Evolutionary conservation across 2,888 invertebrate species (phyloP).

Genomic region (Agonopterix subpropinquella): DNA sequence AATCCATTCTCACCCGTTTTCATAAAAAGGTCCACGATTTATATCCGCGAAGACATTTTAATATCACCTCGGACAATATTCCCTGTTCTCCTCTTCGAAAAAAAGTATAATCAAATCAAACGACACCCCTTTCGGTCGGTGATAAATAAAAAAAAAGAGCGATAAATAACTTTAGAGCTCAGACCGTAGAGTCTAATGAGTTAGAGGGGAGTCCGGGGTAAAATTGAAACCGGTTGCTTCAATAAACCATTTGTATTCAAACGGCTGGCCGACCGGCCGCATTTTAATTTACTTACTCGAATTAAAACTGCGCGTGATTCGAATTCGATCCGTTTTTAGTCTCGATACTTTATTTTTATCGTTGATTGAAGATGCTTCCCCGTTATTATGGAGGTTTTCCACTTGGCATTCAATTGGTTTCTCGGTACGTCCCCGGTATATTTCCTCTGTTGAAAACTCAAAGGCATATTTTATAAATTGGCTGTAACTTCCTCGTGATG

Average conservation of each 20-base stretch:
- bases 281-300: conserved; percentile 74
- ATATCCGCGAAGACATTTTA: conserved; percentile 30
- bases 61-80: conserved; percentile 33
- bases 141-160: conserved; percentile 39
- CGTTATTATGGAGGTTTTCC: conserved; percentile 41
- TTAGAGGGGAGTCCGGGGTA: conserved; percentile 34
- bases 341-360: conserved; percentile 63
- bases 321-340: conserved; percentile 55
- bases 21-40: conserved; percentile 33
- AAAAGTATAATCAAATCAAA: conserved; percentile 41
- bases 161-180: conserved; percentile 53
- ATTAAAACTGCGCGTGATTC: conserved; percentile 72
- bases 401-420: conserved; percentile 31
- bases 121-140: conserved; percentile 41
- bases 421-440: conserved; percentile 21
- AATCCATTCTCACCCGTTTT: conserved; percentile 20
- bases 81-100: conserved; percentile 17
- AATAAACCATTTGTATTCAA: conserved; percentile 73
- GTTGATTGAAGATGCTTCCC: conserved; percentile 60
- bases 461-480: conserved; percentile 50
- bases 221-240: conserved; percentile 55
- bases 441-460: conserved; percentile 19
- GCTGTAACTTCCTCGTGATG: conserved; percentile 27
- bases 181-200: conserved; percentile 52
- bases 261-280: conserved; percentile 51